A percentile compares a stretch with the other conserved stretches of the same genome.
These are phyloP conservation scores for Channa maculata DNA, from an alignment of 2,113 vertebrate species.

Conservation along the genomic window DNA sequence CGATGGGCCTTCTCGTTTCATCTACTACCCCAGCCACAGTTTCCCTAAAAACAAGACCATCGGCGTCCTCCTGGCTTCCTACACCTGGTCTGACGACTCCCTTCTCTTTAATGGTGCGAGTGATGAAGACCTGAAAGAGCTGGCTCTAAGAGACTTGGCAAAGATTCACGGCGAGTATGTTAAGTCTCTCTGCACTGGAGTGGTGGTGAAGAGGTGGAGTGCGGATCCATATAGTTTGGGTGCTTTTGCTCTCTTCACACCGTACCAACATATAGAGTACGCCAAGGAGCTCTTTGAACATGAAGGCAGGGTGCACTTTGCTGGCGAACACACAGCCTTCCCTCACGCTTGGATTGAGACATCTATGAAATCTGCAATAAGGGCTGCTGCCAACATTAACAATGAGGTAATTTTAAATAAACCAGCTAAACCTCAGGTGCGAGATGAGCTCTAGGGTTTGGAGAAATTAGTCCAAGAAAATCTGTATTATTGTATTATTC, in stretches of 20 bases:
- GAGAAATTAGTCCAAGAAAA: too few species aligned
- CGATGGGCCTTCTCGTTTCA: slow-evolving; percentile 77
- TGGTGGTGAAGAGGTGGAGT: slow-evolving; percentile 82
- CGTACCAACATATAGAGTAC: slow-evolving; percentile 81
- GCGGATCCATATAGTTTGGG: slow-evolving; percentile 78
- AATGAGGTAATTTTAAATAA: accelerated
- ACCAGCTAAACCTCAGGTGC: neutral
- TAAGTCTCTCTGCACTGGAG: slow-evolving; percentile 55
- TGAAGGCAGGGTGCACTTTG: slow-evolving; percentile 82
- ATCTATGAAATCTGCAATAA: slow-evolving; percentile 82
- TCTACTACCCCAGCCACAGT: slow-evolving; percentile 86
- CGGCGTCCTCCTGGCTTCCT: slow-evolving; percentile 83
- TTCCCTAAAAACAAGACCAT: slow-evolving; percentile 44
- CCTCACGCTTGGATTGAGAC: slow-evolving; percentile 88
- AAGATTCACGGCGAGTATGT: slow-evolving; percentile 72
- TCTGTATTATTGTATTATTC: too few species aligned
- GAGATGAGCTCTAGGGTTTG: slow-evolving; percentile 8
- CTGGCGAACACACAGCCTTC: slow-evolving; percentile 81
- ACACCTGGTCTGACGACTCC: slow-evolving; percentile 80
- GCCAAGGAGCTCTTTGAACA: slow-evolving; percentile 57
- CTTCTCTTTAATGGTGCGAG: slow-evolving; percentile 75
- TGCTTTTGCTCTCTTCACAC: slow-evolving; percentile 81
- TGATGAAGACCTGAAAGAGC: slow-evolving; percentile 52
- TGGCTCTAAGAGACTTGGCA: slow-evolving; percentile 77
- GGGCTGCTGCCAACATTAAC: slow-evolving; percentile 79